Conservation (phyloP, 2,888 invertebrate genomes). For the Calliphora vomitoria region DNA sequence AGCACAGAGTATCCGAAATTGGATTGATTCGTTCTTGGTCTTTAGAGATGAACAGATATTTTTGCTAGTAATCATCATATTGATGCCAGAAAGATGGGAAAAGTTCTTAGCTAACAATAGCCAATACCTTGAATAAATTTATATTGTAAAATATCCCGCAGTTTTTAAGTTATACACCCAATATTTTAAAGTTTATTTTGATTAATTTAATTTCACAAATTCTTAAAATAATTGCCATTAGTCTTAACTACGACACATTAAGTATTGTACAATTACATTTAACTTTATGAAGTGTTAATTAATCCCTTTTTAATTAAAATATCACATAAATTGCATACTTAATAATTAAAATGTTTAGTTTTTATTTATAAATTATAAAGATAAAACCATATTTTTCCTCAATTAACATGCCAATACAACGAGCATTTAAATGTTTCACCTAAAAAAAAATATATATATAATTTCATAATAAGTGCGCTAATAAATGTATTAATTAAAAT, state of each 20-base stretch:
- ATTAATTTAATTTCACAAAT: not conserved
- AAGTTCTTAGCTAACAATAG: too few species aligned
- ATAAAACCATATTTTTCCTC: conserved; percentile 34
- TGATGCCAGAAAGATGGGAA: too few species aligned
- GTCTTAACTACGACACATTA: not conserved
- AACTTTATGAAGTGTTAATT: conserved; percentile 9
- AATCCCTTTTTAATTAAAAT: conserved; percentile 31
- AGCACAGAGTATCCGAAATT: too few species aligned
- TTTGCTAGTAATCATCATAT: too few species aligned
- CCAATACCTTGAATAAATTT: too few species aligned
- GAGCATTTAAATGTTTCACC: not conserved
- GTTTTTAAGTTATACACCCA: too few species aligned
- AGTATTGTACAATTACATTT: not conserved
- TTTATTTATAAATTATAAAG: not conserved
- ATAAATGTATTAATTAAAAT: conserved; percentile 46
- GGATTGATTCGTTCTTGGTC: too few species aligned
- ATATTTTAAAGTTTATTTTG: too few species aligned
- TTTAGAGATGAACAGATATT: too few species aligned
- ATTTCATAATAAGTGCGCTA: not conserved
- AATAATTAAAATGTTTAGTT: conserved; percentile 47
- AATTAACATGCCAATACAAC: conserved; percentile 3
- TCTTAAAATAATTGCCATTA: not conserved
- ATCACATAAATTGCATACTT: conserved; percentile 29
- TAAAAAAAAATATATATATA: not conserved
- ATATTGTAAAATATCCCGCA: too few species aligned